Conservation (phyloP, 2,113 vertebrate species). For the Cnemophilus loriae region DNA sequence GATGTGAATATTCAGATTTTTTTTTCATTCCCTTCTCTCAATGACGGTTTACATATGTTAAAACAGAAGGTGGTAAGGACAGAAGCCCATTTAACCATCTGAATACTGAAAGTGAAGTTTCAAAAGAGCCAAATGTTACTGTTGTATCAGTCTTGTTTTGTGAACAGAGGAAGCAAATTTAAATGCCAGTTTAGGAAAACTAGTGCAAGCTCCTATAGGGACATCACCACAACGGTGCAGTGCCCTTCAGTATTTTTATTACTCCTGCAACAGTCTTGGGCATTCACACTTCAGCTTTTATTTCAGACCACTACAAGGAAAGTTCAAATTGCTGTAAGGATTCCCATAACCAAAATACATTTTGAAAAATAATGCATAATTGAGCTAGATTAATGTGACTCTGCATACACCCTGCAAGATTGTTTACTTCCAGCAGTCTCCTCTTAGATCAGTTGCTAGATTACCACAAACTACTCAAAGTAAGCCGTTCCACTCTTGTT, state of each 20-base stretch:
- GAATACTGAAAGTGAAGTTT: not conserved
- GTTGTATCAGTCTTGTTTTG: not conserved
- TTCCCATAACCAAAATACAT: not conserved
- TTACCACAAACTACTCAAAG: not conserved
- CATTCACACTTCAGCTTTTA: not conserved
- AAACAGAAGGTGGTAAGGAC: not conserved
- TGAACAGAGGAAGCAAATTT: not conserved
- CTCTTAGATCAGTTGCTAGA: not conserved
- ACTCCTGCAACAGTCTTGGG: not conserved
- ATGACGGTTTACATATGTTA: not conserved
- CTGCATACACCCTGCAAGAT: not conserved
- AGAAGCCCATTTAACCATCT: not conserved
- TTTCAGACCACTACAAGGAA: not conserved
- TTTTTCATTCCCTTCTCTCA: not conserved
- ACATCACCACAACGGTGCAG: not conserved
- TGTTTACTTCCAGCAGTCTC: not conserved
- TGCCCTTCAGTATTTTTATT: not conserved
- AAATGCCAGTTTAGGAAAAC: not conserved
- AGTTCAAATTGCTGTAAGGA: not conserved
- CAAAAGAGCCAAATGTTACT: not conserved
- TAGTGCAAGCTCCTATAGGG: not conserved
- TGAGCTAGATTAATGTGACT: not conserved
- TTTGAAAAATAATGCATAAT: not conserved
- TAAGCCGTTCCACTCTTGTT: not conserved
- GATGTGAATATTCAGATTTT: not conserved